Evolutionary conservation across 2,888 invertebrate species (phyloP), one percentile per base, ranked within the genome.

Genomic region (Spisula solida): DNA sequence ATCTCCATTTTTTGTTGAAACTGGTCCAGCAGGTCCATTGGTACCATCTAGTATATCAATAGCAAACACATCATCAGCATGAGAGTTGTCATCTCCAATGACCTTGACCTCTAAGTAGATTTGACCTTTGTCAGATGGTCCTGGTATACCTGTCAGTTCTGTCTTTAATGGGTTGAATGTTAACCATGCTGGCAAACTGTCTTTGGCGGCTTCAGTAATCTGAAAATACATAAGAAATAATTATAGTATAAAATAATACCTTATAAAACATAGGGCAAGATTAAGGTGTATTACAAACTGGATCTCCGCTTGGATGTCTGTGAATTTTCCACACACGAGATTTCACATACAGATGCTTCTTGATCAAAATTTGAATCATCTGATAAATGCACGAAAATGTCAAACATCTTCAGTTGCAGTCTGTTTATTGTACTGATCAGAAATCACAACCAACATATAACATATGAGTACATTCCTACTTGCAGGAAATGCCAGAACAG

Each of bases 61-160:
- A 91, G 97, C 97, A 95, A 98, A 98, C 81, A 97, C 97, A 96
- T 98, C 98, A 81, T 97, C 97, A 89, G 97, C 98, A 47, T 94
- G 87, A 48, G 94, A 91, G 75, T 90, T 90, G 86, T 93, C 90
- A n/a, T 89, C 86, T 51, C 95, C 96, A 29, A 92, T 87, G 47
- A 96, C 96, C 75, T 94, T 92, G 31, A 97, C 96, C 89, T 96
- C 95, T 47, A 97, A 93, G 92, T 97, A 97, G 95, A 98, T 97
- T 82, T 97, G 97, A 83, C 98, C 98, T 18, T 98, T 96, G 96
- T 98, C 95, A 48, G 93, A 81, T 60, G 95, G 94, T 6, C 95
- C 93, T 0, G 98, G 98, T 86, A 98, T 97, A 29, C 98, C 98
- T 96, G 98, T 97, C 95, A 98, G 97, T 87, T 98, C 97, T n/a